These are phyloP conservation scores for Labeo calbasu DNA, from an alignment of 2,797 vertebrate species.

Conservation along the genomic window DNA sequence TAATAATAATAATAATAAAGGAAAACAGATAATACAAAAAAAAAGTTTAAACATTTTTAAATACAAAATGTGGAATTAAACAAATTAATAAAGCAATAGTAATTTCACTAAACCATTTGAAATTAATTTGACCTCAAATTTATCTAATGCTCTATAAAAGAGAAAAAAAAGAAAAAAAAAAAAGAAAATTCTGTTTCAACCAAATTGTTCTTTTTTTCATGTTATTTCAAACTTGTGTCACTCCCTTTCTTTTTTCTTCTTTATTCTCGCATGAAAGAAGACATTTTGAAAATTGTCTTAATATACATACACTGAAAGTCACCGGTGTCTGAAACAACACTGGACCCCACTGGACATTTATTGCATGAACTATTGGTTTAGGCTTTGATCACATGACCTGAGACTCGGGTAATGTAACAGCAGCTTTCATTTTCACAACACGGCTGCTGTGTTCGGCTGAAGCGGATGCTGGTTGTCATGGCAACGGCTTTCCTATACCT, in stretches of 20 bases:
- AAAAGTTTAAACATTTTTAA: no score
- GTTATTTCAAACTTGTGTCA: no score
- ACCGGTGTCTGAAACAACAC: not conserved
- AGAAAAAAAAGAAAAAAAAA: no score
- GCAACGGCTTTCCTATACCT: slow-evolving; percentile 21
- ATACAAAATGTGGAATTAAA: not conserved
- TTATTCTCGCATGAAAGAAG: not conserved
- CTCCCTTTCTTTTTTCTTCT: no score
- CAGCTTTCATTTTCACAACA: slow-evolving; percentile 10
- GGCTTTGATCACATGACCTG: not conserved
- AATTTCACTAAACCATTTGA: no score
- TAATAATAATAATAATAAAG: no score
- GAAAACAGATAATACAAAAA: not conserved
- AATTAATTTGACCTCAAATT: not conserved
- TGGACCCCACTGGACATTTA: not conserved
- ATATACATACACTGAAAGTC: not conserved
- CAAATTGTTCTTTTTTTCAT: no score
- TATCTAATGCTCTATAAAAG: no score
- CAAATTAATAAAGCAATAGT: not conserved
- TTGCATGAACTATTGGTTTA: not conserved
- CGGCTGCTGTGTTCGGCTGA: not conserved
- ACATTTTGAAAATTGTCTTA: no score
- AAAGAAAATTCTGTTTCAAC: no score
- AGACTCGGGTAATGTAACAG: not conserved
- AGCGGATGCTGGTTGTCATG: slow-evolving; percentile 22